Conservation (phyloP, 2,113 vertebrate species). For the Scophthalmus maximus region DNA sequence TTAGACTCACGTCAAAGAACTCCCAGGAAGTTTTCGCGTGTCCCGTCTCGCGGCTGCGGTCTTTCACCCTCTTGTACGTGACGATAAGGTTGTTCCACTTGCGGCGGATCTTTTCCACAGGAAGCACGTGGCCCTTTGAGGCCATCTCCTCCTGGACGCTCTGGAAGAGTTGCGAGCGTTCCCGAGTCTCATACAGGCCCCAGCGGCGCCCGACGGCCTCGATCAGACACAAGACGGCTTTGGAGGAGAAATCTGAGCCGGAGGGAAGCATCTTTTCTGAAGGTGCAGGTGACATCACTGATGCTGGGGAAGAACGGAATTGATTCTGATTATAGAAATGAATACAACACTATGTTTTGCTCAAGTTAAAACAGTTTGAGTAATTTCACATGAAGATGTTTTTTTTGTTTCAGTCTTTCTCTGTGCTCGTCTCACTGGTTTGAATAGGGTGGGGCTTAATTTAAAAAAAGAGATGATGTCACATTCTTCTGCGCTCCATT, state of each 20-base stretch:
- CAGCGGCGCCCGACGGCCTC: conserved; percentile 81
- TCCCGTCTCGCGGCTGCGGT: conserved; percentile 80
- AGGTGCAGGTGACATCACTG: conserved; percentile 48
- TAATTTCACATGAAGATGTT: too few species aligned
- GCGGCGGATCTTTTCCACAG: conserved; percentile 82
- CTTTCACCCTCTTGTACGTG: conserved; percentile 84
- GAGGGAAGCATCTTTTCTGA: conserved; percentile 65
- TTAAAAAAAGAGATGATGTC: too few species aligned
- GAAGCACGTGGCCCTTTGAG: conserved; percentile 76
- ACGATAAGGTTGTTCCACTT: conserved; percentile 87
- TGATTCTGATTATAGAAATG: neutral
- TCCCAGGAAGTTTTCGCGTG: conserved; percentile 83
- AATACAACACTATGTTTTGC: too few species aligned
- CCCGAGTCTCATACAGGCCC: conserved; percentile 79
- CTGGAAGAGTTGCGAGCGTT: conserved; percentile 84
- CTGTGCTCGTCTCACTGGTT: too few species aligned
- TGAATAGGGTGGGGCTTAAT: too few species aligned
- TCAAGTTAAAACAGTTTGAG: too few species aligned
- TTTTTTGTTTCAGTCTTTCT: too few species aligned
- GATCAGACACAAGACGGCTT: conserved; percentile 80
- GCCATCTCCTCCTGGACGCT: conserved; percentile 84
- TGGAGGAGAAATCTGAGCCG: conserved; percentile 80
- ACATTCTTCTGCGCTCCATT: too few species aligned
- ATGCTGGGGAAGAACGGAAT: conserved; percentile 37
- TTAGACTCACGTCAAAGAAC: conserved; percentile 83